Conservation (phyloP, 2,888 invertebrate genomes). For the Carterocephalus palaemon region DNA sequence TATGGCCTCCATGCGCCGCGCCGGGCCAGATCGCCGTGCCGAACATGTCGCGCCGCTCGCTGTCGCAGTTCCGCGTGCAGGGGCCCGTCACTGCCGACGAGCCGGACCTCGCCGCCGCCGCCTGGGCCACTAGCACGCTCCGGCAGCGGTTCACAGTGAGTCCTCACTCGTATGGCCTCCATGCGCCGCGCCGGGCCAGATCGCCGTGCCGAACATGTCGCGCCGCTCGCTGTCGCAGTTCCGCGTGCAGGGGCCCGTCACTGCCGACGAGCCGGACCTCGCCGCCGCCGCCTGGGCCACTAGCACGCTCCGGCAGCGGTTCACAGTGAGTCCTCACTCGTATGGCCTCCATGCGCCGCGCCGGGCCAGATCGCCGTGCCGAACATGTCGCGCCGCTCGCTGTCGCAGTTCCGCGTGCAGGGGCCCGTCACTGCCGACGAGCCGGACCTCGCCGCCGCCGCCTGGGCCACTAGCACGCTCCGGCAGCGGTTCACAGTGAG, state of each 20-base stretch:
- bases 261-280: constrained; percentile 53
- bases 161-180: constrained; percentile 23
- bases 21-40: constrained; percentile 91
- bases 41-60: constrained; percentile 91
- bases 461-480: constrained; percentile 45
- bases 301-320: constrained; percentile 53
- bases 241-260: constrained; percentile 69
- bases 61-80: constrained; percentile 76
- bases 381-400: constrained; percentile 91
- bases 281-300: constrained; percentile 48
- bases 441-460: constrained; percentile 51
- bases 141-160: constrained; percentile 61
- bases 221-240: constrained; percentile 83
- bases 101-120: constrained; percentile 51
- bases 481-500: constrained; percentile 61
- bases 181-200: constrained; percentile 87
- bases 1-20: constrained; percentile 61
- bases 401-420: constrained; percentile 76
- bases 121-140: constrained; percentile 45
- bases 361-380: constrained; percentile 91
- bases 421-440: constrained; percentile 63
- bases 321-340: constrained; percentile 48
- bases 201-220: constrained; percentile 94
- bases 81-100: constrained; percentile 63
- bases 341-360: constrained; percentile 61